Evolutionary conservation across 2,113 vertebrate species (phyloP).

Genomic region (Ochotona princeps): DNA sequence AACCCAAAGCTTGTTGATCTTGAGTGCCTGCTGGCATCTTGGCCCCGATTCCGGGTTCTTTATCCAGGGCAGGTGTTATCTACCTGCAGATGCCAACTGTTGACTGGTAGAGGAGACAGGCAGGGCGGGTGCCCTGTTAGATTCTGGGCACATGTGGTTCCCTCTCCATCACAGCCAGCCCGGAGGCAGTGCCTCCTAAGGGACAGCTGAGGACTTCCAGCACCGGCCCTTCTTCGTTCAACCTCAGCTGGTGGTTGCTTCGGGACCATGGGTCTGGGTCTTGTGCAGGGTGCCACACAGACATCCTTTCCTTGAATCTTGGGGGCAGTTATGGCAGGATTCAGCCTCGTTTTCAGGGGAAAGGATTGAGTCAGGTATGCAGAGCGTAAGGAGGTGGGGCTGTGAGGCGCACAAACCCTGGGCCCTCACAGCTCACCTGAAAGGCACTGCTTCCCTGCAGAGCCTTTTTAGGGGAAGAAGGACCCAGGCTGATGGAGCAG

Average conservation of each 20-base stretch:
- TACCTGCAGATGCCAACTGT: background rate
- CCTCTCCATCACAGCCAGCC: background rate
- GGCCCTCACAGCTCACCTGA: background rate
- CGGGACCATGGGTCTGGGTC: too few relatives aligned
- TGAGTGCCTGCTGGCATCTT: constrained; percentile 38
- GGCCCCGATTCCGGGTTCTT: constrained; percentile 4
- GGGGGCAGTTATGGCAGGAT: background rate
- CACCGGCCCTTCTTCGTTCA: background rate
- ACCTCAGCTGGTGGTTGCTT: background rate
- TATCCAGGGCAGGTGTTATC: background rate
- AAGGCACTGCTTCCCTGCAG: background rate
- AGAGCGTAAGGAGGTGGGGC: background rate
- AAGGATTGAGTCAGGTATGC: background rate
- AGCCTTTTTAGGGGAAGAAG: background rate
- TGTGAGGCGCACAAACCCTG: background rate
- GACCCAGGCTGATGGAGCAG: too few relatives aligned
- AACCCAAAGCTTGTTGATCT: constrained; percentile 61
- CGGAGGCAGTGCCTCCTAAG: background rate
- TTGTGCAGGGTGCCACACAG: fast-evolving
- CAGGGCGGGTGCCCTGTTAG: fast-evolving
- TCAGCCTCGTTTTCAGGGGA: background rate
- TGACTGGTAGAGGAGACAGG: background rate
- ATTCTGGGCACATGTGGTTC: background rate
- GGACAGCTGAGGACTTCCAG: background rate
- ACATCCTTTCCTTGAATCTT: background rate